Evolutionary conservation across 92 coral and sea anemone genomes (phyloP), one percentile per base, ranked within the genome.

Genomic region (Phenganax marumi): DNA sequence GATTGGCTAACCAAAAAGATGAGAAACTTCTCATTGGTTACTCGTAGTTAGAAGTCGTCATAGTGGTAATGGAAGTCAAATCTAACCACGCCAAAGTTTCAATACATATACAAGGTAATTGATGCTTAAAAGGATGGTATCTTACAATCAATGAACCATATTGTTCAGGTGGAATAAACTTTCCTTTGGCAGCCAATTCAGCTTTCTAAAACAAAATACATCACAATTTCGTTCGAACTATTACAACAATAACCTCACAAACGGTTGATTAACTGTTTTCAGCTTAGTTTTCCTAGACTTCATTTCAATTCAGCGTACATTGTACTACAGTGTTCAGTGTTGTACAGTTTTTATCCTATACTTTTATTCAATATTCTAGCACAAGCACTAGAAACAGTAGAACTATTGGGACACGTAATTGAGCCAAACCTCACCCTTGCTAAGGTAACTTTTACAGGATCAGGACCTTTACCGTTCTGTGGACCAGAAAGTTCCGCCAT

Each of bases 401-500:
- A 25, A 24, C 48, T 25, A 19, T 1, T 66, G 24, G 14, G 43
- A 25, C 12, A 66, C 11, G 49, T 66, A 7, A 24, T 57, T 19
- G 10, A 55, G 21, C 43, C 14, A 77, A 77, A 60, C 47, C 83
- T 78, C 60, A 78, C 83, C 55, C 83, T 39, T 61, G 61, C 14
- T 25, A 78, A 16, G 4, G 83, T 78, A 50, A 62, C 26, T 78
- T 78, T 19, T 25, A 78, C 72, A 49, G 83, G 83, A 78, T 78
- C 83, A 8, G 83, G 83, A n/a, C 83, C 83, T 78, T 78, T 78
- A 3, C 83, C 83, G 60, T 78, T 78, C 49, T 78, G 83, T 7
- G 83, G 83, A 61, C 83, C 83, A 10, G 83, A 78, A 78, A 60
- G 49, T 66, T 61, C 83, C 58, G 83, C 83, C 83, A 78, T 78